These are phyloP conservation scores for Oryzias javanicus DNA, from an alignment of 2,113 vertebrate species.

Conservation along the genomic window DNA sequence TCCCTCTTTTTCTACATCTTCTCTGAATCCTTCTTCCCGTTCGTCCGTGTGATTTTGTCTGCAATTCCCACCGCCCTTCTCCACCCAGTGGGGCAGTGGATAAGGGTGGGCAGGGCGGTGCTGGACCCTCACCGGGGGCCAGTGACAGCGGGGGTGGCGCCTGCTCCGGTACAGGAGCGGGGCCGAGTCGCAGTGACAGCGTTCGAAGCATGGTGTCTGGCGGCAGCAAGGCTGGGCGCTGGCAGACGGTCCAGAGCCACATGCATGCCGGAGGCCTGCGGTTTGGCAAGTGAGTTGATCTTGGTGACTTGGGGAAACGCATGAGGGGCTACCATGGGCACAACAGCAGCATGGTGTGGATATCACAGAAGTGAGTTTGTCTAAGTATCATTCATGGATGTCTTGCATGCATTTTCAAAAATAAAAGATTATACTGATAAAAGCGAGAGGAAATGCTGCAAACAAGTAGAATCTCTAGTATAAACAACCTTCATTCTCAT, in stretches of 20 bases:
- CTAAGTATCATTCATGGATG: slow-evolving; percentile 23
- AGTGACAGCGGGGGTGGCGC: slow-evolving; percentile 81
- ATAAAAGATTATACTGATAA: slow-evolving; percentile 14
- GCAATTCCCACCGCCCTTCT: slow-evolving; percentile 20
- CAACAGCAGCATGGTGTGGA: slow-evolving; percentile 64
- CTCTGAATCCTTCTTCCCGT: slow-evolving; percentile 50
- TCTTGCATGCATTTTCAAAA: slow-evolving; percentile 36
- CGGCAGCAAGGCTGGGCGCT: slow-evolving; percentile 87
- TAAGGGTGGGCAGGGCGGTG: slow-evolving; percentile 86
- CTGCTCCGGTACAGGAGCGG: slow-evolving; percentile 78
- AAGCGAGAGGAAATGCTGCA: slow-evolving; percentile 3
- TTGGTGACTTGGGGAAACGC: slow-evolving; percentile 55
- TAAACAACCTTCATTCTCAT: too few species aligned
- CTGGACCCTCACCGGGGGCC: slow-evolving; percentile 83
- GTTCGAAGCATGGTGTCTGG: slow-evolving; percentile 91
- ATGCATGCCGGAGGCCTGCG: slow-evolving; percentile 96
- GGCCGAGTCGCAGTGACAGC: slow-evolving; percentile 91
- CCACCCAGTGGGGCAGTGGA: slow-evolving; percentile 89
- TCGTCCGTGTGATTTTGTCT: slow-evolving; percentile 66
- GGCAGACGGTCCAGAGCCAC: slow-evolving; percentile 97
- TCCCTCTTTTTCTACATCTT: slow-evolving; percentile 63
- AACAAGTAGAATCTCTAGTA: too few species aligned
- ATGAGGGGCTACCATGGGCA: slow-evolving; percentile 60
- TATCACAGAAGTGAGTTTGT: slow-evolving; percentile 35
- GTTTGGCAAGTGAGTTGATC: slow-evolving; percentile 93